Evolutionary conservation across 2,888 invertebrate species (phyloP), one percentile per base, ranked within the genome.

Genomic region (Heliconius hortense): DNA sequence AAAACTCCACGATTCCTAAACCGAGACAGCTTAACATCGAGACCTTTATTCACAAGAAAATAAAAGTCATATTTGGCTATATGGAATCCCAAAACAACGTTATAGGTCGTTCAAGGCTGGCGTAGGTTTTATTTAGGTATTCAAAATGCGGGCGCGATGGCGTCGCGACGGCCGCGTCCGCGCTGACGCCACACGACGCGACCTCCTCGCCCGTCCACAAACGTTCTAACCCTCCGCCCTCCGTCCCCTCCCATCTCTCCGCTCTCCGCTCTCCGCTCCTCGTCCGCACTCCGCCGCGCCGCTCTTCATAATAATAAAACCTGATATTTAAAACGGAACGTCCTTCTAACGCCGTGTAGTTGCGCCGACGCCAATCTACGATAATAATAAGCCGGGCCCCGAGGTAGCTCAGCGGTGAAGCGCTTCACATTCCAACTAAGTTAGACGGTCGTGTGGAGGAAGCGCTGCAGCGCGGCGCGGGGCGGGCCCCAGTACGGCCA

Each of bases 271-370:
- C 91, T 89, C 93, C 89, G 92, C 92, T 93, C 93, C 66, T 43
- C 64, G 93, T 92, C 94, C 93, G 91, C 91, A 92, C 93, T 92
- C 91, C 91, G 93, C 92, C 90, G 93, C 91, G 90, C 93, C 90
- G 92, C 92, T 93, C 93, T 93, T 94, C 94, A 94, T 94, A 94
- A 94, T 94, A 94, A 94, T 94, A 94, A 94, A 94, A 94, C 94
- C 94, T 93, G 94, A 94, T 94, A 94, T 94, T 94, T 94, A 94
- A 94, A 94, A 94, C 94, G 94, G 94, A 94, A 94, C 94, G 94
- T 94, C 94, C 94, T 94, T 94, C 94, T 94, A 94, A 94, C 94
- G 93, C 93, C 92, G 94, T 93, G 93, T 94, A 94, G 94, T 94
- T 94, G 94, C 94, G 94, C 94, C 94, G 94, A 94, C 94, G 94